Base-by-base conservation (phyloP, 2,888 invertebrate genomes). In the Conops quadrifasciatus region DNA sequence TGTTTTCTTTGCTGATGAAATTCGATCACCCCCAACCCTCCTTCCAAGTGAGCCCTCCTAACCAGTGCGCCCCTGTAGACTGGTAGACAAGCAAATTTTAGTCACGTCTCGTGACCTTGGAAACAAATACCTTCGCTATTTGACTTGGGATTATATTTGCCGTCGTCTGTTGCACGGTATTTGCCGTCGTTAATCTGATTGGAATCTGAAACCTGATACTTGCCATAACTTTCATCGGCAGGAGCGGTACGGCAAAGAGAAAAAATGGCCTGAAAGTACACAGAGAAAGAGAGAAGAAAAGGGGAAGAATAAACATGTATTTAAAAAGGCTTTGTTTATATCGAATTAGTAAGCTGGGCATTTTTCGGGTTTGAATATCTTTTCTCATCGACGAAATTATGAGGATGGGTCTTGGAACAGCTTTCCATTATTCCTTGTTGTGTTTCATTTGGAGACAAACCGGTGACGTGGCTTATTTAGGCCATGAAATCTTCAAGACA, bases 101-200 rank as follows among this genome's bases (percentile, higher is more conserved):
- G 4, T 26, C 26, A 26, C 53, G 45, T 26, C 43, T 24, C 30
- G 30, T 21, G 67, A 68, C 36, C 60, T 36, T 36, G 5, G 60
- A 70, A 73, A 70, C 72, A 77, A 78, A 82, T 84, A 84, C 85
- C 85, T 84, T 81, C 83, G 59, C 76, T 77, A 43, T 77, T 77
- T 16, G 78, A 73, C 72, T 66, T 75, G 21, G 77, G 76, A 77
- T 79, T 78, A 76, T 83, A 83, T 47, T 78, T 80, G 77, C 83
- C 82, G 78, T 83, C 80, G 30, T 13, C 9, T 16, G 70, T 74
- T 58, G 78, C 77, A 72, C 71, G 78, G 75, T 84, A 83, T 77
- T 73, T 79, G 77, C 83, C 85, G 74, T 81, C 83, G 72, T 76
- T 24, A 58, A 58, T 79, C 66, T 69, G 73, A 72, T 47, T 45